Conservation (phyloP, 2,888 invertebrate species). For the Frankliniella intonsa region DNA sequence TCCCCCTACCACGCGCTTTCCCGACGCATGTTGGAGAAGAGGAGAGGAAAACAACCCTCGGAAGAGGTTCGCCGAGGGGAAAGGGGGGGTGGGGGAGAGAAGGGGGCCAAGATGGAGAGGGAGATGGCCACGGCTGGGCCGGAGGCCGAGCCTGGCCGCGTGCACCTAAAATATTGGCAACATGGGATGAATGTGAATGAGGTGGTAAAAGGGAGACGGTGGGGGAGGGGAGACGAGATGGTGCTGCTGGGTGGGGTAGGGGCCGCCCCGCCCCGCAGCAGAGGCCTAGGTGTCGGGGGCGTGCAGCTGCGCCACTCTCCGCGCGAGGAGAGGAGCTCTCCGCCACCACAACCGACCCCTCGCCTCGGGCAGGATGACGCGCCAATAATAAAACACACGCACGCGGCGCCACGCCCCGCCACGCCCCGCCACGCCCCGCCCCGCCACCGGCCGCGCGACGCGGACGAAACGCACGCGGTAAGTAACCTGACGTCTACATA, state of each 20-base stretch:
- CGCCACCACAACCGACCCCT: neutral
- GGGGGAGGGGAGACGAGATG: neutral
- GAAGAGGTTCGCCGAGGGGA: neutral
- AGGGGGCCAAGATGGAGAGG: neutral
- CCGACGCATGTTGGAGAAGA: neutral
- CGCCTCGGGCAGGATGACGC: neutral
- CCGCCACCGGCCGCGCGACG: neutral
- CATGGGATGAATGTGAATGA: constrained; percentile 24
- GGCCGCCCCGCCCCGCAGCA: neutral
- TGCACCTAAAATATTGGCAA: constrained; percentile 26
- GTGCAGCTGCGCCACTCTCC: no score
- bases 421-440: no score
- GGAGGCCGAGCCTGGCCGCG: neutral
- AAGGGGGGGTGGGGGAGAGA: neutral
- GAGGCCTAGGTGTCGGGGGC: no score
- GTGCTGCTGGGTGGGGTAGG: neutral
- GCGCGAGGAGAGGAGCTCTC: neutral
- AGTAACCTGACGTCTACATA: constrained; percentile 12
- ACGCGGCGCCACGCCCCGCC: neutral
- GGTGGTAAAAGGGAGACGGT: neutral
- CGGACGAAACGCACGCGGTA: neutral
- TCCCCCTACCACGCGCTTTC: no score
- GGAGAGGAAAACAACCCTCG: neutral
- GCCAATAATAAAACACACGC: constrained; percentile 2
- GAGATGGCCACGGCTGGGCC: neutral